Evolutionary conservation across 2,113 vertebrate species (phyloP).

Genomic region (Theristicus caerulescens): DNA sequence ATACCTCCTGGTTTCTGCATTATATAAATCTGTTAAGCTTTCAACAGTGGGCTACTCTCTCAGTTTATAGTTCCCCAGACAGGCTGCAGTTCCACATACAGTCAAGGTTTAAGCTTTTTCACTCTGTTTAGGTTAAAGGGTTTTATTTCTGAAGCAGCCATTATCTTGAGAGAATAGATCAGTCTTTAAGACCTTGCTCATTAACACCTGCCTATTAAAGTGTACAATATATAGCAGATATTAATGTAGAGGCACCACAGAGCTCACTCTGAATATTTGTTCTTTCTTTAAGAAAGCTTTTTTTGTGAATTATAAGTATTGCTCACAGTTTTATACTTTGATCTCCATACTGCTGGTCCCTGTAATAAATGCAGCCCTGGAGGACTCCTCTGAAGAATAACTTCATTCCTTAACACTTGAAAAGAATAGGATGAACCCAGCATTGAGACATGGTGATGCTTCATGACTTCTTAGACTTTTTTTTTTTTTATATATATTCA

Average conservation of each 20-base stretch:
- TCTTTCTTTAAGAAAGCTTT: not conserved
- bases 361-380: not conserved
- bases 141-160: not conserved
- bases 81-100: not conserved
- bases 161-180: not conserved
- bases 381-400: not conserved
- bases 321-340: not conserved
- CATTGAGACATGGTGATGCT: not conserved
- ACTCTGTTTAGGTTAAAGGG: not conserved
- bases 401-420: not conserved
- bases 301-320: not conserved
- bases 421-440: not conserved
- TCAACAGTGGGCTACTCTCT: not conserved
- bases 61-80: not conserved
- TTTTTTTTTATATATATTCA: not conserved
- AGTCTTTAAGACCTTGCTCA: not conserved
- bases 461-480: not conserved
- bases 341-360: not conserved
- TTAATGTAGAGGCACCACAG: not conserved
- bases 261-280: not conserved
- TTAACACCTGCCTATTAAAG: slow-evolving; percentile 6
- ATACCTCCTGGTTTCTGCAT: not conserved
- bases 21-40: not conserved
- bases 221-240: not conserved
- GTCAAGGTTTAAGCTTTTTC: not conserved